Conservation (phyloP, 2,797 vertebrate species). For the Saxicola maurus region DNA sequence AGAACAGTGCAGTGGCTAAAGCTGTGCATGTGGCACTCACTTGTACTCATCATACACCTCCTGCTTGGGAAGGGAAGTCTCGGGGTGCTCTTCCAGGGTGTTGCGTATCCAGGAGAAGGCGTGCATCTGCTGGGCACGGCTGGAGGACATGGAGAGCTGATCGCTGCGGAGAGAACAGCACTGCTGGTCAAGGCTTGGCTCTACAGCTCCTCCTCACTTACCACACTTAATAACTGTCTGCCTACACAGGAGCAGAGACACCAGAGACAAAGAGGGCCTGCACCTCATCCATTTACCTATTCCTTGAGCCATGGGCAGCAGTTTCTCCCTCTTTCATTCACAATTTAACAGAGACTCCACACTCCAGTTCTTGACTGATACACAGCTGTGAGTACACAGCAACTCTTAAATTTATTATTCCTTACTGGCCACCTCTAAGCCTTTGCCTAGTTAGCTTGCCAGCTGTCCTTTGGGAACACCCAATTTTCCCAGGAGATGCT, state of each 20-base stretch:
- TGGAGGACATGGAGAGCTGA: conserved; percentile 90
- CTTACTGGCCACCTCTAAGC: not conserved
- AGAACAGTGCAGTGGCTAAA: not conserved
- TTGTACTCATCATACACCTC: conserved; percentile 99
- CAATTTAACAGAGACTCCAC: not conserved
- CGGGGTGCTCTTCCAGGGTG: conserved; percentile 94
- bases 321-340: not conserved
- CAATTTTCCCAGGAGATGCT: not conserved
- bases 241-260: not conserved
- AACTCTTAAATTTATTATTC: not conserved
- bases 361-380: not conserved
- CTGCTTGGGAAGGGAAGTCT: conserved; percentile 97
- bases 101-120: conserved; percentile 97
- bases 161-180: conserved; percentile 74
- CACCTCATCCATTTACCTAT: not conserved
- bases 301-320: not conserved
- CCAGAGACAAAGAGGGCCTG: not conserved
- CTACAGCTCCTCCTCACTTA: not conserved
- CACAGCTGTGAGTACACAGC: rapidly evolving
- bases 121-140: conserved; percentile 94
- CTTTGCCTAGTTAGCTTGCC: not conserved
- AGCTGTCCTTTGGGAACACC: not conserved
- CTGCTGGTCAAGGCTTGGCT: not conserved
- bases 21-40: conserved; percentile 66
- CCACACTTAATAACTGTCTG: not conserved